Conservation (phyloP, 1,140 invertebrate genomes). For the Hesperophylax magnus region DNA sequence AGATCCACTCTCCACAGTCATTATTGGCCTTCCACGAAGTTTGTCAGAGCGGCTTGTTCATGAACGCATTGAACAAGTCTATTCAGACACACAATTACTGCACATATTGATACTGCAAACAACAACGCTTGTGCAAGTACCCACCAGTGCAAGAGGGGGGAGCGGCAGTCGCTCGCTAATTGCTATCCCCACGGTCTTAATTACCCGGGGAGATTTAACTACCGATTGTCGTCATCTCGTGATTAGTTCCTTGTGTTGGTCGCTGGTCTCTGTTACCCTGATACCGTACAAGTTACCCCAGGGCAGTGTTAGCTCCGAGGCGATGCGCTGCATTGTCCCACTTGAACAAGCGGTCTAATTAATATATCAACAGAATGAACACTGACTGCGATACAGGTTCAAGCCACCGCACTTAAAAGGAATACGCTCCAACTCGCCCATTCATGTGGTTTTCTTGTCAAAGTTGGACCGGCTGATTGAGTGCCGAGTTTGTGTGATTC, state of each 20-base stretch:
- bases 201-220: slow-evolving; percentile 27
- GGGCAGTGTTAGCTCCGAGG: slow-evolving; percentile 4
- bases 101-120: too few species aligned
- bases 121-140: not conserved
- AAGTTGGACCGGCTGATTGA: not conserved
- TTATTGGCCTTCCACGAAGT: too few species aligned
- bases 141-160: not conserved
- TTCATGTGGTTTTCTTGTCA: not conserved
- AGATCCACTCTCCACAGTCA: too few species aligned
- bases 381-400: not conserved
- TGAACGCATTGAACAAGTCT: not conserved
- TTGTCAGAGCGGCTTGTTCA: too few species aligned
- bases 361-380: slow-evolving; percentile 1
- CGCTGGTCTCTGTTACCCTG: not conserved
- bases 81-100: slow-evolving; percentile 15
- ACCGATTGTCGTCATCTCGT: slow-evolving; percentile 21
- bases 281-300: slow-evolving; percentile 1
- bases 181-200: slow-evolving; percentile 24
- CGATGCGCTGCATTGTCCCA: slow-evolving; percentile 20
- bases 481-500: not conserved
- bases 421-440: not conserved
- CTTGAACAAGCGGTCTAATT: slow-evolving; percentile 8
- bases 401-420: slow-evolving; percentile 11
- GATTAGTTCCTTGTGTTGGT: slow-evolving; percentile 7
- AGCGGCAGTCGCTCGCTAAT: slow-evolving; percentile 6